Conservation (phyloP, 2,888 invertebrate species). For the Steinernema carpocapsae region DNA sequence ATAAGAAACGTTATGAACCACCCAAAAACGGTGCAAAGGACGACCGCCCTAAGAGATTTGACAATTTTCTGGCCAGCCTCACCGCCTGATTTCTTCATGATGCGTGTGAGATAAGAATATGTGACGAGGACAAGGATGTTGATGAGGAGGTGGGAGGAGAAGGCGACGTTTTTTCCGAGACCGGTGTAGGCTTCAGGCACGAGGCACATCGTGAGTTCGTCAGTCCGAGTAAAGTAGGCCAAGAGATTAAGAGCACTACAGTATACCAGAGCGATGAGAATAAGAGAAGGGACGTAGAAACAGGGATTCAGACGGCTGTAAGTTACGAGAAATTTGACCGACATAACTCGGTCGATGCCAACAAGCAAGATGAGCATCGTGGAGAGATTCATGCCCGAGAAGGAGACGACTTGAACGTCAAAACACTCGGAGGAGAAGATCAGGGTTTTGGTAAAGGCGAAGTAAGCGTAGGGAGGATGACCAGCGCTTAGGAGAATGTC, state of each 20-base stretch:
- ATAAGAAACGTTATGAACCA: constrained; percentile 25
- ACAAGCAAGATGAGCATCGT: neutral
- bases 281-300: neutral
- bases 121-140: neutral
- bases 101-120: neutral
- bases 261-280: neutral
- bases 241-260: neutral
- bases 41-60: neutral
- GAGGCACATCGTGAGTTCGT: constrained; percentile 24
- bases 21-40: constrained; percentile 19
- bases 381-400: neutral
- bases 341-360: constrained; percentile 3
- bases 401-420: neutral
- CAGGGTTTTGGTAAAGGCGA: neutral
- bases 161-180: constrained; percentile 1
- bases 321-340: neutral
- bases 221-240: constrained; percentile 11
- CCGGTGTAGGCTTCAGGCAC: constrained; percentile 30
- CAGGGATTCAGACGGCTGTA: neutral
- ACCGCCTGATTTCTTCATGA: neutral
- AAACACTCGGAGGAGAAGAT: constrained; percentile 10
- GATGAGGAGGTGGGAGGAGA: neutral
- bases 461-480: neutral
- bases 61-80: neutral
- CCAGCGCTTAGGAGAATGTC: neutral